These are phyloP conservation scores for Parascotia fuliginaria DNA, from an alignment of 2,888 invertebrate genomes.

Conservation along the genomic window DNA sequence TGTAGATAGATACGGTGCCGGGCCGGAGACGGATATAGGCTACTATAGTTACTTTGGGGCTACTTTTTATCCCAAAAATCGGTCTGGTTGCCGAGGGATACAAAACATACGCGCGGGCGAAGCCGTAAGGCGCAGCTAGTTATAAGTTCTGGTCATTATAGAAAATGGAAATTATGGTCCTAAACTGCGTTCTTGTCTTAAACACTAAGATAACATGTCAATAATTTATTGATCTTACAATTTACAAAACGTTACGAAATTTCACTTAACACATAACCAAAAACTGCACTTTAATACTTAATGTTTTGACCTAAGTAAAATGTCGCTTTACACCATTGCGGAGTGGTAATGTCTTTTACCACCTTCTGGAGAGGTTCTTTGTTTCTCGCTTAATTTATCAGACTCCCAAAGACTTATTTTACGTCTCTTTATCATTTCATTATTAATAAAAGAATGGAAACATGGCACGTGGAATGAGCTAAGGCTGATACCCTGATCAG, in stretches of 20 bases:
- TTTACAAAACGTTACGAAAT: slow-evolving; percentile 68
- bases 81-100: too few species aligned
- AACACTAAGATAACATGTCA: neutral
- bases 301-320: neutral
- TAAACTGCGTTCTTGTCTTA: too few species aligned
- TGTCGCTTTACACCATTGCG: neutral
- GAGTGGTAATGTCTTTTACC: neutral
- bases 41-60: too few species aligned
- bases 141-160: too few species aligned
- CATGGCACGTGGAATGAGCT: slow-evolving; percentile 78
- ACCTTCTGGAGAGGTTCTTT: neutral
- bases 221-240: slow-evolving; percentile 43
- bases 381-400: too few species aligned
- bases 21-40: too few species aligned
- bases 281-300: slow-evolving; percentile 49
- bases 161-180: too few species aligned
- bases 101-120: too few species aligned
- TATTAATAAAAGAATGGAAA: slow-evolving; percentile 70
- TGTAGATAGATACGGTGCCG: too few species aligned
- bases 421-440: slow-evolving; percentile 63
- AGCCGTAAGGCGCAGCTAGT: too few species aligned
- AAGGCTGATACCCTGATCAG: slow-evolving; percentile 66
- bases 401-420: too few species aligned
- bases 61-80: too few species aligned
- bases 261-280: slow-evolving; percentile 69